Evolutionary conservation across 2,888 invertebrate species (phyloP), one percentile per base, ranked within the genome.

Genomic region (Priapulus caudatus): DNA sequence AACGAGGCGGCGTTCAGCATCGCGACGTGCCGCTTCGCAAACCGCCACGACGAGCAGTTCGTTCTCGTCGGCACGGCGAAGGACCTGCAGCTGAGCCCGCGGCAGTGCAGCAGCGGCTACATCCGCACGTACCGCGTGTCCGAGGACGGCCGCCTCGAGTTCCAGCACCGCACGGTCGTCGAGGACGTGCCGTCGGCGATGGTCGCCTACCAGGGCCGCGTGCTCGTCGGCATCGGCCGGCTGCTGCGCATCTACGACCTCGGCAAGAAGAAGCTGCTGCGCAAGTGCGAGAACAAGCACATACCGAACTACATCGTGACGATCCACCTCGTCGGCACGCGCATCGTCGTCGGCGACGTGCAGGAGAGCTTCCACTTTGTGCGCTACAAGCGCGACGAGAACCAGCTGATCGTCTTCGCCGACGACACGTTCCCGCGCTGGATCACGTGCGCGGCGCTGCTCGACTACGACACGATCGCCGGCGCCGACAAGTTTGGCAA

Each of bases 231-330:
- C 0, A 86, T 97, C 15, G 98, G 97, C 0, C 80, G 84, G 56
- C 84, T 87, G 77, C 74, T 98, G 20, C 76, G 97, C 50, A 78
- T 99, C 33, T 99, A 98, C 68, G 97, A 98, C 67, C 79, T 95
- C 64, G 98, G 98, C 53, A 90, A 89, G 71, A 88, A 95, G 71
- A 98, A 98, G 71, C 74, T 98, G 53, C 72, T 98, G 46, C 79
- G 95, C 50, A 99, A 99, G 75, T 97, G 97, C 74, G 98, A 99
- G 74, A 99, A 98, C 67, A 86, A 85, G 81, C 92, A 95, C 75
- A 86, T 98, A 72, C 95, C 97, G 15, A 91, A 95, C 70, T 81
- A 86, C 59, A 88, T 98, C 59, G 85, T 88, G 0, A 87, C 87
- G 61, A 87, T 99, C 58, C 87, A 91, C 70, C 85, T 91, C 0